Evolutionary conservation across 2,797 vertebrate species (phyloP).

Genomic region (Alauda arvensis): DNA sequence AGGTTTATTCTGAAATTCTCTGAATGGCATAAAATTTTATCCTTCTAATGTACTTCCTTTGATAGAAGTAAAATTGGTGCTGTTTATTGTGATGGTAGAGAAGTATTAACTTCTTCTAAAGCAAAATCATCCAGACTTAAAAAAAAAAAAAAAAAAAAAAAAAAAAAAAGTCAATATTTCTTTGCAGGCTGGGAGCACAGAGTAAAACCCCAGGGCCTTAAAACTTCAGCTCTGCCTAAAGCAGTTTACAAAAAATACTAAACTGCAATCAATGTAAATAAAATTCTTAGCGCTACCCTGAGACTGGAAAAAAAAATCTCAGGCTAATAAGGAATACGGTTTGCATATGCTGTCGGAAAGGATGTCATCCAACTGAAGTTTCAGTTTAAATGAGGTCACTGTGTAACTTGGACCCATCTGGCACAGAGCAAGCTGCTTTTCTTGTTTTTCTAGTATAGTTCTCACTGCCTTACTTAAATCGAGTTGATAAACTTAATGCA

Average conservation of each 20-base stretch:
- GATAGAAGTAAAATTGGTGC: conserved; percentile 71
- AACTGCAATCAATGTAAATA: conserved; percentile 83
- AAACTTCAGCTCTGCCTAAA: conserved; percentile 83
- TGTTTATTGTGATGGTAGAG: conserved; percentile 68
- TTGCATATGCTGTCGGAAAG: conserved; percentile 78
- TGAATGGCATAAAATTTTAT: conserved; percentile 64
- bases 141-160: conserved; percentile 61
- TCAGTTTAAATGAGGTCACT: conserved; percentile 71
- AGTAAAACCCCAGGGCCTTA: conserved; percentile 85
- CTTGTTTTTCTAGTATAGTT: conserved; percentile 79
- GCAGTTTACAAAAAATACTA: conserved; percentile 81
- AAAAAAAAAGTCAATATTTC: conserved; percentile 83
- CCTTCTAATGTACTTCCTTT: conserved; percentile 74
- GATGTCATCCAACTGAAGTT: conserved; percentile 63
- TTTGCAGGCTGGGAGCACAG: conserved; percentile 80
- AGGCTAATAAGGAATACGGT: conserved; percentile 76
- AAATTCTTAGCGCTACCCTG: conserved; percentile 77
- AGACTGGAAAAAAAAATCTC: conserved; percentile 75
- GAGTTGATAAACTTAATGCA: conserved; percentile 80
- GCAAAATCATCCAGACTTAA: conserved; percentile 80
- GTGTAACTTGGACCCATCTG: conserved; percentile 71
- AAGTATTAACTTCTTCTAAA: conserved; percentile 82
- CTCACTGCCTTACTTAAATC: conserved; percentile 87
- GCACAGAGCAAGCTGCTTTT: conserved; percentile 77
- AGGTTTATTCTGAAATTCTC: conserved; percentile 72